Evolutionary conservation across 2,113 vertebrate species (phyloP).

Genomic region (Myanophis thanlyinensis): DNA sequence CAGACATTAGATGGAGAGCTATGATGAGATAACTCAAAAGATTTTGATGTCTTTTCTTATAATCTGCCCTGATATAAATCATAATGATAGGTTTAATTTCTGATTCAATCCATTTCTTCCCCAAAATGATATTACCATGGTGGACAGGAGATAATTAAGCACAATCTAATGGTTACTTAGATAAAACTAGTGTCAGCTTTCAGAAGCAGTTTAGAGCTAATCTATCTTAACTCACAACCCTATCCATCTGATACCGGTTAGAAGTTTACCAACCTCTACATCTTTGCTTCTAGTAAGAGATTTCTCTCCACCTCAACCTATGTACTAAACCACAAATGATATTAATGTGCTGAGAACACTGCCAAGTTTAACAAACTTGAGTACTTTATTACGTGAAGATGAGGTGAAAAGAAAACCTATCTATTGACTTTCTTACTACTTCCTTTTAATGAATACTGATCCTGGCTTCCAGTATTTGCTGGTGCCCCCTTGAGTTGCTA

Average conservation of each 20-base stretch:
- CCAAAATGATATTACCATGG: background rate
- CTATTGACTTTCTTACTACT: background rate
- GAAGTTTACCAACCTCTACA: background rate
- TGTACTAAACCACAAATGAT: background rate
- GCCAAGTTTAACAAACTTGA: background rate
- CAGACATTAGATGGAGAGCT: background rate
- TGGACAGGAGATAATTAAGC: background rate
- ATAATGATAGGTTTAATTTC: background rate
- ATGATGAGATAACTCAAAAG: background rate
- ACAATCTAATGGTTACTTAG: background rate
- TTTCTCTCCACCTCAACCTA: background rate
- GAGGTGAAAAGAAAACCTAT: no score
- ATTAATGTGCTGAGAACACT: background rate
- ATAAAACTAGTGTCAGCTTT: background rate
- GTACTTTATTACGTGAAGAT: background rate
- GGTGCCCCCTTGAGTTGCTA: background rate
- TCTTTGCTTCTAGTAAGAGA: background rate
- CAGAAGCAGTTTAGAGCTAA: background rate
- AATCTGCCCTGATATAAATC: background rate
- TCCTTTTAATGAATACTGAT: background rate
- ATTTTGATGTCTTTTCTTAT: background rate
- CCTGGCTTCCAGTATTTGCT: background rate
- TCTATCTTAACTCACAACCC: background rate
- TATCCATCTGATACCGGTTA: background rate
- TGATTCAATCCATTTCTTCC: background rate